These are phyloP conservation scores for Hoplodrina blanda DNA, from an alignment of 2,888 invertebrate genomes.

Conservation along the genomic window DNA sequence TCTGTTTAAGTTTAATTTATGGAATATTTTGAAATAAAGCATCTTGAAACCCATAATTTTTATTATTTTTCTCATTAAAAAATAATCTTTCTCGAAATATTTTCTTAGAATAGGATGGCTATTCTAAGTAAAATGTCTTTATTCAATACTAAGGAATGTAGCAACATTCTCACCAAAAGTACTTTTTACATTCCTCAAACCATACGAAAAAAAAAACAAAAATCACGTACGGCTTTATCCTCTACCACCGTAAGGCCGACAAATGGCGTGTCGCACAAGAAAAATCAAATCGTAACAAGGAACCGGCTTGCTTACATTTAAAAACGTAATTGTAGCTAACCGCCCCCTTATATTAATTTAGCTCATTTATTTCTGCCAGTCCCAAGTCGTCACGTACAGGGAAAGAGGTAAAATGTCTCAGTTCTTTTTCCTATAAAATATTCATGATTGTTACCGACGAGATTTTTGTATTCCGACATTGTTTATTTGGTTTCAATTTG, in stretches of 20 bases:
- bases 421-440: conserved; percentile 78
- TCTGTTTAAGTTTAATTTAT: conserved; percentile 6
- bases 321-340: conserved; percentile 91
- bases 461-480: conserved; percentile 54
- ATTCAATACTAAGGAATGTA: no score
- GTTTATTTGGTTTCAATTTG: conserved; percentile 62
- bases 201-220: background rate
- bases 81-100: background rate
- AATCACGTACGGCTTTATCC: conserved; percentile 65
- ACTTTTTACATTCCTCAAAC: background rate
- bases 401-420: conserved; percentile 76
- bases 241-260: conserved; percentile 68
- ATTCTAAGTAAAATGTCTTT: no score
- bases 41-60: background rate
- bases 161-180: no score
- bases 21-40: conserved; percentile 6
- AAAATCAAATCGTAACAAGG: conserved; percentile 88
- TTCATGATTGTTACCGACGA: conserved; percentile 75
- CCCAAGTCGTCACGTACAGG: conserved; percentile 77
- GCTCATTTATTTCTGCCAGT: conserved; percentile 85
- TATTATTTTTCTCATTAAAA: background rate
- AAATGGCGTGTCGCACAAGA: conserved; percentile 89
- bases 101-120: no score
- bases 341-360: conserved; percentile 89
- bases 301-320: conserved; percentile 89